Evolutionary conservation across 2,888 invertebrate species (phyloP).

Genomic region (Diplazon laetatorius): DNA sequence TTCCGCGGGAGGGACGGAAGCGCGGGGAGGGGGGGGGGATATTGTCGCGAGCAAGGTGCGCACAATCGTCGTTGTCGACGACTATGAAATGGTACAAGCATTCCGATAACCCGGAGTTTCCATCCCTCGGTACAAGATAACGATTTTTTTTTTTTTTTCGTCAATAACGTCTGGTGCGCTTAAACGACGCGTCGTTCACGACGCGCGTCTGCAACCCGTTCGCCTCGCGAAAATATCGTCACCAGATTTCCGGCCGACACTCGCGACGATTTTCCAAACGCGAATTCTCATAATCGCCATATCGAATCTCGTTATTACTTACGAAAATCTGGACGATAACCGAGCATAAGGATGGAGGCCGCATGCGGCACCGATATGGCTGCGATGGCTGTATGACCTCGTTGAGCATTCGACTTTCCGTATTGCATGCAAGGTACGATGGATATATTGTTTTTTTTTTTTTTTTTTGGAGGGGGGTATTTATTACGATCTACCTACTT

Average conservation of each 20-base stretch:
- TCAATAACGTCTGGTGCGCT: slow-evolving; percentile 52
- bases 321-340: slow-evolving; percentile 16
- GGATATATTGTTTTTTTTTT: too few species aligned
- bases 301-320: slow-evolving; percentile 62
- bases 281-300: slow-evolving; percentile 48
- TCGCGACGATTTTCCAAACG: neutral
- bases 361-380: neutral
- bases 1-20: too few species aligned
- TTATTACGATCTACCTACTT: too few species aligned
- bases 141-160: too few species aligned
- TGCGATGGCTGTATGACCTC: neutral
- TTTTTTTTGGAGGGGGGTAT: too few species aligned
- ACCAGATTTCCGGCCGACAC: neutral
- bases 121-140: slow-evolving; percentile 51
- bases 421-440: too few species aligned
- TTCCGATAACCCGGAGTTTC: slow-evolving; percentile 52
- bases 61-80: slow-evolving; percentile 31
- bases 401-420: too few species aligned
- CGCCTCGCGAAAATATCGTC: slow-evolving; percentile 25
- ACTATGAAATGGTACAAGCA: slow-evolving; percentile 28
- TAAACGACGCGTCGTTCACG: slow-evolving; percentile 47
- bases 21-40: too few species aligned
- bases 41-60: slow-evolving; percentile 35
- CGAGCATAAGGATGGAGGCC: neutral
- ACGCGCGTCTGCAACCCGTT: slow-evolving; percentile 22